These are phyloP conservation scores for Drosophila nebulosa DNA, from an alignment of 1,140 invertebrate species.

Conservation along the genomic window DNA sequence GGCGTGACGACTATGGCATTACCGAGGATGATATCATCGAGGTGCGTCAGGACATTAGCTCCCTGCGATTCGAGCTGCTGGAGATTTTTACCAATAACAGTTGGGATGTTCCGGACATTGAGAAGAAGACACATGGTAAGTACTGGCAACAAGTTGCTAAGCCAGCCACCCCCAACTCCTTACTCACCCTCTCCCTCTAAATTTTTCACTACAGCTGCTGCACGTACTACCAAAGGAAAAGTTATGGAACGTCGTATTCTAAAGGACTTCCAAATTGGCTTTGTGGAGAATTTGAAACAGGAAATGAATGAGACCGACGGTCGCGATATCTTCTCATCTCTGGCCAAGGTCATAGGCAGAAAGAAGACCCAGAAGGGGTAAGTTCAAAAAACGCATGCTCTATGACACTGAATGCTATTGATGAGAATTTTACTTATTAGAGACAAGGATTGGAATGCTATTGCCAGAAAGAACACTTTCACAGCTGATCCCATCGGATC, in stretches of 20 bases:
- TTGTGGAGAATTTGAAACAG: constrained; percentile 90
- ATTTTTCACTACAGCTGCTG: constrained; percentile 80
- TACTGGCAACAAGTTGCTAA: constrained; percentile 22
- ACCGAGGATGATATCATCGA: constrained; percentile 98
- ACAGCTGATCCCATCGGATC: constrained; percentile 89
- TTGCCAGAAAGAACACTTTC: constrained; percentile 87
- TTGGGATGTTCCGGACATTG: constrained; percentile 88
- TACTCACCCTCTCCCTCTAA: neutral
- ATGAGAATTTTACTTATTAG: constrained; percentile 14
- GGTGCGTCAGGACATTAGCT: constrained; percentile 96
- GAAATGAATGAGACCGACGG: constrained; percentile 86
- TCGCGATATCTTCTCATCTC: constrained; percentile 90
- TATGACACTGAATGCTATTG: neutral
- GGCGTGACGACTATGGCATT: constrained; percentile 91
- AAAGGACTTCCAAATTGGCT: constrained; percentile 94
- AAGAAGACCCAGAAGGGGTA: constrained; percentile 83
- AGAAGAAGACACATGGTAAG: constrained; percentile 84
- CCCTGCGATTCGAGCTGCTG: constrained; percentile 91
- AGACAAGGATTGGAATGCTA: constrained; percentile 91
- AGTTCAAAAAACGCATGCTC: neutral
- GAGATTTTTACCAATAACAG: constrained; percentile 92
- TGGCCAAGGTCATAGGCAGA: constrained; percentile 88
- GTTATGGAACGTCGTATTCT: constrained; percentile 91
- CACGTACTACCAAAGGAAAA: constrained; percentile 90
- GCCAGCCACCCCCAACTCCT: neutral